These are phyloP conservation scores for Noctua comes DNA, from an alignment of 2,888 invertebrate species.

Conservation along the genomic window DNA sequence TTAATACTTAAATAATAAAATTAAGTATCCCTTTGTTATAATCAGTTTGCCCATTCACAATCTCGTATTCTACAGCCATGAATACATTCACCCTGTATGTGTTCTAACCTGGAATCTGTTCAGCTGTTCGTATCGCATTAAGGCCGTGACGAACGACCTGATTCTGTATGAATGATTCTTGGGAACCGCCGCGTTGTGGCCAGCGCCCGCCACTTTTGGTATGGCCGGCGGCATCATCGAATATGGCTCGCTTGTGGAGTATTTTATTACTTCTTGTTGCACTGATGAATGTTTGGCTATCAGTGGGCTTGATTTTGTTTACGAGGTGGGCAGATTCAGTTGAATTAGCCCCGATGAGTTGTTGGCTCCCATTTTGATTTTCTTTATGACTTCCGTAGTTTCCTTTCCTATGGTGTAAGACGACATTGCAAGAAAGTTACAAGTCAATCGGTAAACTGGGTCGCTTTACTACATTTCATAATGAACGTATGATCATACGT, in stretches of 20 bases:
- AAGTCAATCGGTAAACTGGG: not conserved
- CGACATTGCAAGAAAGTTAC: not conserved
- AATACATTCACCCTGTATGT: constrained; percentile 48
- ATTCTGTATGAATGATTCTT: constrained; percentile 65
- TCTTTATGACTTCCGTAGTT: constrained; percentile 22
- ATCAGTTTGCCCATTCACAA: not conserved
- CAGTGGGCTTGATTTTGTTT: constrained; percentile 60
- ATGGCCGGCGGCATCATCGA: constrained; percentile 55
- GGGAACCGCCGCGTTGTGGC: constrained; percentile 57
- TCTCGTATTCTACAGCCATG: constrained; percentile 4
- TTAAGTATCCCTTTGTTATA: not conserved
- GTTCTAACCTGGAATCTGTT: constrained; percentile 63
- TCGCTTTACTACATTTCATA: not conserved
- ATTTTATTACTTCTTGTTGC: constrained; percentile 61
- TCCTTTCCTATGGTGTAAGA: not conserved
- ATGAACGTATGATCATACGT: no score
- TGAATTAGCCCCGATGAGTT: constrained; percentile 34
- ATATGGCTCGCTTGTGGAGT: constrained; percentile 59
- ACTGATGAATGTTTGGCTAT: constrained; percentile 61
- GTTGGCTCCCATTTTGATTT: constrained; percentile 14
- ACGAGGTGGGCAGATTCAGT: constrained; percentile 38
- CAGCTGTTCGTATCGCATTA: constrained; percentile 63
- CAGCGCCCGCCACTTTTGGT: constrained; percentile 62
- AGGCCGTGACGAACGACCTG: constrained; percentile 68
- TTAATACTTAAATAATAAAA: not conserved